A percentile compares a stretch with the other conserved stretches of the same genome.
Evolutionary conservation across 2,113 vertebrate genomes (phyloP).

Genomic region (Spea multiplicata): DNA sequence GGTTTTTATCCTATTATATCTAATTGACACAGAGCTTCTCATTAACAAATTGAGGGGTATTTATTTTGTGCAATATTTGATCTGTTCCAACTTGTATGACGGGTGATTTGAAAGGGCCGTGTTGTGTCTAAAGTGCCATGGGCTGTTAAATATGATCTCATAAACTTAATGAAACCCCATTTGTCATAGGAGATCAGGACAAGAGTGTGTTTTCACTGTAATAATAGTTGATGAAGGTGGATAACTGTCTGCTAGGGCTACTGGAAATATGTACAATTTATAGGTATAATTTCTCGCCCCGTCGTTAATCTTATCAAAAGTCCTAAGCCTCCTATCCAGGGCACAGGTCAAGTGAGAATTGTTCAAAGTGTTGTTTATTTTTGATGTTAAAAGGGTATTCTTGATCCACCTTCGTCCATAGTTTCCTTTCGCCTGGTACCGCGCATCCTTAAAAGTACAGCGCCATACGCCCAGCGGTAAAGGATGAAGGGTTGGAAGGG

Average conservation of each 20-base stretch:
- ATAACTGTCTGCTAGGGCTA: constrained; percentile 39
- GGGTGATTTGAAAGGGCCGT: constrained; percentile 66
- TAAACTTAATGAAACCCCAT: constrained; percentile 78
- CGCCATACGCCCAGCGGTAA: too few relatives aligned
- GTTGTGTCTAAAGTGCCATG: constrained; percentile 65
- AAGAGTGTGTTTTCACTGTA: constrained; percentile 74
- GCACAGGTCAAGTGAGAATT: background rate
- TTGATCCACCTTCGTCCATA: too few relatives aligned
- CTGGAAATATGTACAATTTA: constrained; percentile 55
- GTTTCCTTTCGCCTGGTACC: too few relatives aligned
- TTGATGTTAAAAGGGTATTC: too few relatives aligned
- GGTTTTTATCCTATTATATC: constrained; percentile 72
- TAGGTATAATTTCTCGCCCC: constrained; percentile 30
- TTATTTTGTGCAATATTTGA: constrained; percentile 69
- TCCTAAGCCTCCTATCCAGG: background rate
- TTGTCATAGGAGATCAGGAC: constrained; percentile 69
- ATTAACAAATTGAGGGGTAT: constrained; percentile 73
- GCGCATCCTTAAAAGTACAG: too few relatives aligned
- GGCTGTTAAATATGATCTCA: constrained; percentile 71
- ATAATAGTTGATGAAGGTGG: constrained; percentile 52
- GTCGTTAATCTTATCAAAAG: too few relatives aligned
- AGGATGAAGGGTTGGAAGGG: too few relatives aligned
- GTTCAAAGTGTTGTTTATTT: constrained; percentile 9
- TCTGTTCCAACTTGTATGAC: constrained; percentile 64
- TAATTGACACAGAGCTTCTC: constrained; percentile 74